Conservation (phyloP, 2,113 vertebrate genomes). For the Bostrychus sinensis region DNA sequence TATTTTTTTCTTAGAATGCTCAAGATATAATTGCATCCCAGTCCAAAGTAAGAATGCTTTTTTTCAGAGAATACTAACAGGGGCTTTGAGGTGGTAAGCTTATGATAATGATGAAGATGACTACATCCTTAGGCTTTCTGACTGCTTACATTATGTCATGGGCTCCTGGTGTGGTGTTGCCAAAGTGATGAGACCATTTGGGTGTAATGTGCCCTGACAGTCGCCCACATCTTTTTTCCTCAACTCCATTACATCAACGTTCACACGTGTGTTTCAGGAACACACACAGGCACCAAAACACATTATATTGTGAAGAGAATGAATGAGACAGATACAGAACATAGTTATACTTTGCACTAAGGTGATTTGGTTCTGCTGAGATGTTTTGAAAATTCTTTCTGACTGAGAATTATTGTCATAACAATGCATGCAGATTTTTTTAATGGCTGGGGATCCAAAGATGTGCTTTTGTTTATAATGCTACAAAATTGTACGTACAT, state of each 20-base stretch:
- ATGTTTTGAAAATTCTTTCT: conserved; percentile 25
- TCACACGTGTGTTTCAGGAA: conserved; percentile 3
- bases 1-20: background rate
- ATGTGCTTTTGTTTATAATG: conserved; percentile 22
- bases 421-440: conserved; percentile 26
- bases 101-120: conserved; percentile 45
- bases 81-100: conserved; percentile 31
- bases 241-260: conserved; percentile 28
- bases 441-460: background rate
- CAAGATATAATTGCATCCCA: conserved; percentile 4
- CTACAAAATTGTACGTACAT: no score
- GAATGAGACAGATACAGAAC: conserved; percentile 17
- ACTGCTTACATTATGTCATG: conserved; percentile 63
- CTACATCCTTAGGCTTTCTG: conserved; percentile 51
- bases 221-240: conserved; percentile 60
- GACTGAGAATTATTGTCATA: conserved; percentile 13
- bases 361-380: conserved; percentile 19
- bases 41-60: background rate
- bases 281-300: conserved; percentile 24
- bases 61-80: conserved; percentile 20
- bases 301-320: conserved; percentile 34
- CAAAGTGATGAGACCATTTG: conserved; percentile 56
- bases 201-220: conserved; percentile 67
- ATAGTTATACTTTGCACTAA: conserved; percentile 12
- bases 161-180: conserved; percentile 55